Percentiles rank a stretch among this genome's conserved stretches.
Evolutionary conservation across 2,113 vertebrate species (phyloP).

Genomic region (Apteryx mantelli): DNA sequence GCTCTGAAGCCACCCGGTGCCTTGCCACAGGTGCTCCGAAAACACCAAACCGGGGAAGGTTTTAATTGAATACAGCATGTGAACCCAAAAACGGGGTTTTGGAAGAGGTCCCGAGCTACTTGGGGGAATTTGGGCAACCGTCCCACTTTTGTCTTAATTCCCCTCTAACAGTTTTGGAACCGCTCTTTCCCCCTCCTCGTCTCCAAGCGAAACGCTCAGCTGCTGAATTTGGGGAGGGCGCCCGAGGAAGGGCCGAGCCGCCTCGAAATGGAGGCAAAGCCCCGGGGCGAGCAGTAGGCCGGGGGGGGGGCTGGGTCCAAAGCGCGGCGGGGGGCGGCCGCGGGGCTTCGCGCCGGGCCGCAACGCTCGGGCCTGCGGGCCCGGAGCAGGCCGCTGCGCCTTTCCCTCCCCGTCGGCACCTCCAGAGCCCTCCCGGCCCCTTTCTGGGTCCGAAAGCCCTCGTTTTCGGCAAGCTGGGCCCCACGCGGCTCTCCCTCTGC

Average conservation of each 20-base stretch:
- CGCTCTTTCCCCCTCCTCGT: constrained; percentile 16
- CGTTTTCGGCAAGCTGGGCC: too few species aligned
- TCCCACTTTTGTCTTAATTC: constrained; percentile 44
- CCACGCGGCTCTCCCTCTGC: too few species aligned
- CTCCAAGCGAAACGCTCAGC: constrained; percentile 32
- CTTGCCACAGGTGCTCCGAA: background rate
- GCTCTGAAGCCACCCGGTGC: background rate
- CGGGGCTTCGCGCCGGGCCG: background rate
- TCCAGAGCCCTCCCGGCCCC: too few species aligned
- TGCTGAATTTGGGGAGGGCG: background rate
- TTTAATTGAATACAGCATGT: constrained; percentile 15
- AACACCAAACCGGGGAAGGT: background rate
- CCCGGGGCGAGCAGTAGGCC: background rate
- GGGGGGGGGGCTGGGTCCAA: background rate
- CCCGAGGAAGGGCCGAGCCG: background rate
- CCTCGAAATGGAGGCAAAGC: background rate
- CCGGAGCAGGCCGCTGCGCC: too few species aligned
- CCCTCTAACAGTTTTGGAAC: constrained; percentile 9
- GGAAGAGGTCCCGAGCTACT: constrained; percentile 27
- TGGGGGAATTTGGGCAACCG: constrained; percentile 44
- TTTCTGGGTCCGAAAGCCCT: too few species aligned
- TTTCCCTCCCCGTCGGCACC: too few species aligned
- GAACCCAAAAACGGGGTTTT: constrained; percentile 15
- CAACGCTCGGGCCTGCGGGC: too few species aligned
- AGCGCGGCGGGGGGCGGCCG: background rate